Percentiles rank a stretch among this genome's conserved stretches.
phyloP scores from a whole-genome alignment of 2,888 invertebrate genomes.

The Torymus auratus region DNA sequence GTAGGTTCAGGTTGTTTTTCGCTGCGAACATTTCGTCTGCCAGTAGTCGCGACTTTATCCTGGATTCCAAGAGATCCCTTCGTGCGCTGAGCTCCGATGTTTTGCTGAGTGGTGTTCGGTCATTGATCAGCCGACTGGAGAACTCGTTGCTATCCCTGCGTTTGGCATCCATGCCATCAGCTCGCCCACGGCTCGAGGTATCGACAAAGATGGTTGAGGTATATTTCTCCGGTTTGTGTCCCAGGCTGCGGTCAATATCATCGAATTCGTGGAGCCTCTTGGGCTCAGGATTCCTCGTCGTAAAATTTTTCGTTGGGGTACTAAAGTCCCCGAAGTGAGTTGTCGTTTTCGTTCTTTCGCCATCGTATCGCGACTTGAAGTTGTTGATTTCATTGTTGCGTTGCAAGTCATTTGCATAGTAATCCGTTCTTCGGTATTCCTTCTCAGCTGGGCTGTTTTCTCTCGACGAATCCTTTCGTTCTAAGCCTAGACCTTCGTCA shows the following conservation, averaged over 20 bases:
- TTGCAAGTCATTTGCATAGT: constrained; percentile 68
- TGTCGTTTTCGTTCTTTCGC: constrained; percentile 61
- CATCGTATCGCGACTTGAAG: constrained; percentile 67
- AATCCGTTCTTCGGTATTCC: constrained; percentile 69
- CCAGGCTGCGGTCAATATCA: constrained; percentile 66
- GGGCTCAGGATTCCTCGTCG: constrained; percentile 65
- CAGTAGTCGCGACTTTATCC: constrained; percentile 82
- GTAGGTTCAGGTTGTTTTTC: constrained; percentile 65
- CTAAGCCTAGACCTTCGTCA: constrained; percentile 88
- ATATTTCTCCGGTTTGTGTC: constrained; percentile 69
- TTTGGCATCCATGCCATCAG: constrained; percentile 76
- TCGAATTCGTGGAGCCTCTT: constrained; percentile 73
- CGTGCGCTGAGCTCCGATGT: constrained; percentile 83
- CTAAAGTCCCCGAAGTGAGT: constrained; percentile 60
- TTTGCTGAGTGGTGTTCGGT: constrained; percentile 67
- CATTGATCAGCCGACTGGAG: constrained; percentile 25
- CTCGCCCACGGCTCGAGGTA: constrained; percentile 80
- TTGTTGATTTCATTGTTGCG: constrained; percentile 72
- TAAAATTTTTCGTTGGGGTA: constrained; percentile 63
- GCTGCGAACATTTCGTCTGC: constrained; percentile 75
- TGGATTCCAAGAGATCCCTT: constrained; percentile 86
- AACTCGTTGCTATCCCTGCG: constrained; percentile 65
- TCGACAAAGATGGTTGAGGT: constrained; percentile 76
- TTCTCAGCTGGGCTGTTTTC: constrained; percentile 75
- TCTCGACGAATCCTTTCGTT: constrained; percentile 76